Evolutionary conservation across 2,113 vertebrate genomes (phyloP).

Genomic region (Gopherus evgoodei): DNA sequence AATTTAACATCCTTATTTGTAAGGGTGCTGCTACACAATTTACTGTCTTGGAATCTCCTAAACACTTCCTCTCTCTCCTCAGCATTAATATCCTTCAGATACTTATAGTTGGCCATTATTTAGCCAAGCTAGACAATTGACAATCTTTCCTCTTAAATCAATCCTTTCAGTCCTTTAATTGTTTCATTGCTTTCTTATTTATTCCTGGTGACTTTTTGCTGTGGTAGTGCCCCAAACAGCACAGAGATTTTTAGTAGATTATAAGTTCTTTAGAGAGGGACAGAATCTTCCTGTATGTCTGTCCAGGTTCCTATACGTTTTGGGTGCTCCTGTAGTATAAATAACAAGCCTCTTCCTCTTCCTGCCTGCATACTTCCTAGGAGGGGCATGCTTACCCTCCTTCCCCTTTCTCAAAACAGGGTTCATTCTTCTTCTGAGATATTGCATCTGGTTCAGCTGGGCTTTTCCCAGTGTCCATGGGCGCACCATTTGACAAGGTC

Average conservation of each 20-base stretch:
- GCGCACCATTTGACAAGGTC: not conserved
- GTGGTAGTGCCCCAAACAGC: not conserved
- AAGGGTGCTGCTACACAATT: not conserved
- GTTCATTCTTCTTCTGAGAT: not conserved
- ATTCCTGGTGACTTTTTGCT: not conserved
- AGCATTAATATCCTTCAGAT: not conserved
- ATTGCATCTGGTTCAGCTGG: not conserved
- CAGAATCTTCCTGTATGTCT: not conserved
- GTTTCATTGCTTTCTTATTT: not conserved
- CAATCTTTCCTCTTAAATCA: not conserved
- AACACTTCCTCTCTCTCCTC: not conserved
- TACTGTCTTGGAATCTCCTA: not conserved
- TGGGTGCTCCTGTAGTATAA: not conserved
- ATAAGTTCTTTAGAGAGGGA: not conserved
- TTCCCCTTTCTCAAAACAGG: not conserved
- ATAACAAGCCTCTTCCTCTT: not conserved
- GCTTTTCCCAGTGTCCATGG: not conserved
- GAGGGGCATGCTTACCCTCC: accelerated
- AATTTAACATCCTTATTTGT: not conserved
- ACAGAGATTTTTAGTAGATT: not conserved
- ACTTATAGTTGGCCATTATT: not conserved
- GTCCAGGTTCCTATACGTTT: not conserved
- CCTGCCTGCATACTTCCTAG: not conserved
- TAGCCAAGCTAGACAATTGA: not conserved
- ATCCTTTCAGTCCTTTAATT: not conserved